Base-by-base conservation (phyloP, 2,888 invertebrate species). In the Blera fallax region DNA sequence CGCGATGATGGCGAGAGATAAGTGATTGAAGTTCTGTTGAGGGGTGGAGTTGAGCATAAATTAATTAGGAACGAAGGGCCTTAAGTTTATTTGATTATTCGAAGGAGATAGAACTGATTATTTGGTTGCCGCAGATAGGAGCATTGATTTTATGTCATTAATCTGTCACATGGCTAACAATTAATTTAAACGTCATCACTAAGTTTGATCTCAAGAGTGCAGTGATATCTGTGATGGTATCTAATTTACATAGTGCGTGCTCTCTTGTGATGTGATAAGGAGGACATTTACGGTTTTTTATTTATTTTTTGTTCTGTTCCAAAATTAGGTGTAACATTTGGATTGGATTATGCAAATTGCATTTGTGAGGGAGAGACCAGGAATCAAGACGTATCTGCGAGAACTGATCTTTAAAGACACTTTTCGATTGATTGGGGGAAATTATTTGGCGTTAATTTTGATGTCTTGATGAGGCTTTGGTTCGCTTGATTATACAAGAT, bases 151-250 rank as follows among this genome's bases (percentile, higher is more conserved):
- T 37, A 16, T 52, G 56, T 72, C 72, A 72, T 79, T 79, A 79
- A 79, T 80, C 73, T 80, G 74, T 80, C 80, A 80, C 80, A 60
- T 67, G 43, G 45, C n/a, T 67, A 52, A 37, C 80, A 74, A 70
- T 69, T 65, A 58, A 67, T 67, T 74, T 67, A 18, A 74, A 43
- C 67, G 48, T 67, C 65, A 80, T 80, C 74, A 60, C 60, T 43
- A 60, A 52, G 50, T 73, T 62, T 58, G 73, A 73, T 58, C 65
- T 58, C n/a, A 10, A 37, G 58, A 27, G 56, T 52, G 27, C 62
- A 37, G 10, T 37, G 58, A 14, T 72, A 72, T 70, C 70, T 58
- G 50, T 50, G 16, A 16, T 72, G 50, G 34, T 43, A 65, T 18
- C 74, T 62, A 34, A 80, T 80, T 80, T 74, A 52, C 80, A 67